Evolutionary conservation across 2,888 invertebrate genomes (phyloP).

Genomic region (Suillia variegata): DNA sequence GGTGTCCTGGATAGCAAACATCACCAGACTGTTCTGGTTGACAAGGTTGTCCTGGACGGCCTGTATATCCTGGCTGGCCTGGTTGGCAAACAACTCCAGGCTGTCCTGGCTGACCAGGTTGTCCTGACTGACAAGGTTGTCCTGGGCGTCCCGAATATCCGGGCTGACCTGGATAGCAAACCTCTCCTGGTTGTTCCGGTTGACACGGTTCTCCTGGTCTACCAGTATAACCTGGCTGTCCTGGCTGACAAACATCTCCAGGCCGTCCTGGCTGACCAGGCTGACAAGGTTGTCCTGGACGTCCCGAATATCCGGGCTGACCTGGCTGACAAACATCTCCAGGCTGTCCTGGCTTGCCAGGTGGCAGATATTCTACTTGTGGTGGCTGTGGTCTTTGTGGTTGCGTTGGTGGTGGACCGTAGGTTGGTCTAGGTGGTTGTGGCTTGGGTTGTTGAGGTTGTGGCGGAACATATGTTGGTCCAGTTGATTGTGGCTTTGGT

Average conservation of each 20-base stretch:
- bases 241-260: no score
- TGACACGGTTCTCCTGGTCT: no score
- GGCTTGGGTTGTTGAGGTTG: conserved; percentile 11
- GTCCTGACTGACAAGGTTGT: neutral
- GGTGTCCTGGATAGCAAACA: no score
- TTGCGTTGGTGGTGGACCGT: conserved; percentile 22
- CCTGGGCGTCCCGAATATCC: neutral
- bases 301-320: no score
- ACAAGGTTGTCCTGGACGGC: neutral
- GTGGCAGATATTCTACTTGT: conserved; percentile 15
- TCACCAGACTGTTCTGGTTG: neutral
- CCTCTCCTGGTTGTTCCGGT: no score
- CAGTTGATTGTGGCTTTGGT: conserved; percentile 13
- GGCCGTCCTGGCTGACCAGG: neutral
- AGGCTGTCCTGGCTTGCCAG: neutral
- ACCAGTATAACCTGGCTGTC: no score
- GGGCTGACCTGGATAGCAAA: no score
- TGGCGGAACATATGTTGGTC: conserved; percentile 18
- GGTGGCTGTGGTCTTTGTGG: conserved; percentile 3
- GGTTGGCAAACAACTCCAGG: neutral
- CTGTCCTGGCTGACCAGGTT: neutral
- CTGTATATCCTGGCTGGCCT: neutral
- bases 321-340: no score
- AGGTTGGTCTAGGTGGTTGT: conserved; percentile 19
- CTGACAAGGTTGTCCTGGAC: neutral